These are phyloP conservation scores for Clamator glandarius DNA, from an alignment of 2,797 vertebrate genomes.

Conservation along the genomic window DNA sequence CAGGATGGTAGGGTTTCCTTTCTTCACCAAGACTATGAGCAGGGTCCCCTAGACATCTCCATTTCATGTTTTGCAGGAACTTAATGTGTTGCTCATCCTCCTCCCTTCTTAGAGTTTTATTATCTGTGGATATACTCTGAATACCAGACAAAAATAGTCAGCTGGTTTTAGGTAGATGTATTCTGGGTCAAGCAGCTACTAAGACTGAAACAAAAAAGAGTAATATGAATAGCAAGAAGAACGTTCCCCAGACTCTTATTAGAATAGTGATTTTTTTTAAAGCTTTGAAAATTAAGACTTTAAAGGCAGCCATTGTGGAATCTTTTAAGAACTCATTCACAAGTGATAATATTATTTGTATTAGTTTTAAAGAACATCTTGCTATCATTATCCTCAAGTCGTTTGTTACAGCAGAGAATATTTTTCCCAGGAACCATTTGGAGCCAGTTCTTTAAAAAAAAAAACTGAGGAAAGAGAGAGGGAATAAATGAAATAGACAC, in stretches of 20 bases:
- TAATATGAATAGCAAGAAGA: not conserved
- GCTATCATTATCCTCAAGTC: not conserved
- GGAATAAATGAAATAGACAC: not conserved
- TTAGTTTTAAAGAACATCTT: not conserved
- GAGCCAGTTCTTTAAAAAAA: not conserved
- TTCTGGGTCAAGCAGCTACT: not conserved
- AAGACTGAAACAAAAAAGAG: not conserved
- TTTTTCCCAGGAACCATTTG: not conserved
- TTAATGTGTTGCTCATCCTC: not conserved
- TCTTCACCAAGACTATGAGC: not conserved
- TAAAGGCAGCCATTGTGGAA: not conserved
- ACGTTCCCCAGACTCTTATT: not conserved
- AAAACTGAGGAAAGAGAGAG: not conserved
- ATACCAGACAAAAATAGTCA: not conserved
- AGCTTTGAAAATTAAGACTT: not conserved
- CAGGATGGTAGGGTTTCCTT: not conserved
- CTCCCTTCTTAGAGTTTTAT: not conserved
- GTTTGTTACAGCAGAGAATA: not conserved
- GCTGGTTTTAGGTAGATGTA: not conserved
- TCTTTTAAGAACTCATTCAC: not conserved
- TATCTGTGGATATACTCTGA: not conserved
- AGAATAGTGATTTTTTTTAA: not conserved
- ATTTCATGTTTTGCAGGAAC: not conserved
- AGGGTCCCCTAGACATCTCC: not conserved
- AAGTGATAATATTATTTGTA: not conserved